A percentile compares a stretch with the other conserved stretches of the same genome.
Conservation (phyloP, 2,113 vertebrate species). For the Agapornis roseicollis region DNA sequence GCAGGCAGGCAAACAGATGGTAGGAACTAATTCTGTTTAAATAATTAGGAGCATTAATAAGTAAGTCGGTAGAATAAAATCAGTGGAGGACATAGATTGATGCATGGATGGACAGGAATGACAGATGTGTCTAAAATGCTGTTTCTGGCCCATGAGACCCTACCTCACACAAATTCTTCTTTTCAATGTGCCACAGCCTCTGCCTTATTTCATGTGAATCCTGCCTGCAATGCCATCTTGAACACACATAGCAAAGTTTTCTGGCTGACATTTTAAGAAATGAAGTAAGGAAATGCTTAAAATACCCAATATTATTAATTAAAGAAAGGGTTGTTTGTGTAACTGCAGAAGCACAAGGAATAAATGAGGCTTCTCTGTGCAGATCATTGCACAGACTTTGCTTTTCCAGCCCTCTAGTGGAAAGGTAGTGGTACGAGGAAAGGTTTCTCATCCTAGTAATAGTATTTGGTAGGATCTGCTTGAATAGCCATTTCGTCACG, state of each 20-base stretch:
- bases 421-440: neutral
- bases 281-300: neutral
- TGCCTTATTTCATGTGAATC: neutral
- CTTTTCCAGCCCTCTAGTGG: conserved; percentile 55
- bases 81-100: neutral
- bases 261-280: neutral
- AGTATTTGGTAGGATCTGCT: neutral
- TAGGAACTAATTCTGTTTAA: conserved; percentile 31
- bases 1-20: conserved; percentile 37
- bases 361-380: neutral
- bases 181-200: accelerated
- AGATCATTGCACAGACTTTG: neutral
- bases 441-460: neutral
- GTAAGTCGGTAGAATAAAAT: neutral
- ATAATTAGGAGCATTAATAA: conserved; percentile 55
- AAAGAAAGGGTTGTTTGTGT: neutral
- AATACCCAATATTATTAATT: neutral
- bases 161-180: neutral
- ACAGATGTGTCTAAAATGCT: neutral
- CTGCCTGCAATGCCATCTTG: neutral
- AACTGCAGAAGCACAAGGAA: neutral
- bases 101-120: neutral
- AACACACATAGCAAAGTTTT: neutral
- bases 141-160: neutral
- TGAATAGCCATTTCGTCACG: neutral